These are phyloP conservation scores for Zingel zingel DNA, from an alignment of 2,113 vertebrate species.

Conservation along the genomic window DNA sequence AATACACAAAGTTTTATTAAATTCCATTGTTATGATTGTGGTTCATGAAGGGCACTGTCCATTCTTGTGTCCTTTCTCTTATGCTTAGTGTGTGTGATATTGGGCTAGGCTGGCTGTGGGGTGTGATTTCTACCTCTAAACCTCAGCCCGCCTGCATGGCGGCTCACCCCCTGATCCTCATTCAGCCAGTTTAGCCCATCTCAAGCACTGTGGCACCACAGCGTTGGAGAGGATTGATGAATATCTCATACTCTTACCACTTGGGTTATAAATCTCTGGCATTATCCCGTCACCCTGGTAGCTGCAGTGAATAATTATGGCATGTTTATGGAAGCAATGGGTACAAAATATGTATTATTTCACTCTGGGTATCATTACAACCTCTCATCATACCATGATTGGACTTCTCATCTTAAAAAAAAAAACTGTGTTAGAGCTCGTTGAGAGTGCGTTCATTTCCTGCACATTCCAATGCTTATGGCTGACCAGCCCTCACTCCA, in stretches of 20 bases:
- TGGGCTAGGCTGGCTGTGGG: constrained; percentile 20
- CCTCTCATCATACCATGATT: constrained; percentile 51
- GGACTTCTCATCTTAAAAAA: constrained; percentile 41
- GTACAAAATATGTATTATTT: constrained; percentile 72
- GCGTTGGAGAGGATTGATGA: constrained; percentile 70
- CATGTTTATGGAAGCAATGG: constrained; percentile 79
- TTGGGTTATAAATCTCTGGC: constrained; percentile 80
- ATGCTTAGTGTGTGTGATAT: constrained; percentile 22
- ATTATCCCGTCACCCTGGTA: constrained; percentile 70
- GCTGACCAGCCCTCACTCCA: constrained; percentile 12
- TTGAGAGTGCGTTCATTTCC: constrained; percentile 29
- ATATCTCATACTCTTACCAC: constrained; percentile 73
- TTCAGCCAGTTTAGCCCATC: constrained; percentile 66
- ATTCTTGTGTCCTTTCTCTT: constrained; percentile 55
- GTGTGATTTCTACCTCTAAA: constrained; percentile 58
- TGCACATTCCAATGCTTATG: constrained; percentile 18
- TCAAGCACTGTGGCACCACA: constrained; percentile 64
- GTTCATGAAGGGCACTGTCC: constrained; percentile 65
- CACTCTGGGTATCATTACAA: constrained; percentile 52
- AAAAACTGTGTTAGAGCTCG: background rate
- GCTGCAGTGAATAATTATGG: constrained; percentile 76
- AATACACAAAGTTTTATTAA: constrained; percentile 79
- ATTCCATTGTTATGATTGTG: constrained; percentile 73
- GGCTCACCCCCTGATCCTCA: constrained; percentile 73
- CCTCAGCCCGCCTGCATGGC: constrained; percentile 59